Evolutionary conservation across 2,888 invertebrate species (phyloP), one percentile per base, ranked within the genome.

Genomic region (Phaonia tiefii): DNA sequence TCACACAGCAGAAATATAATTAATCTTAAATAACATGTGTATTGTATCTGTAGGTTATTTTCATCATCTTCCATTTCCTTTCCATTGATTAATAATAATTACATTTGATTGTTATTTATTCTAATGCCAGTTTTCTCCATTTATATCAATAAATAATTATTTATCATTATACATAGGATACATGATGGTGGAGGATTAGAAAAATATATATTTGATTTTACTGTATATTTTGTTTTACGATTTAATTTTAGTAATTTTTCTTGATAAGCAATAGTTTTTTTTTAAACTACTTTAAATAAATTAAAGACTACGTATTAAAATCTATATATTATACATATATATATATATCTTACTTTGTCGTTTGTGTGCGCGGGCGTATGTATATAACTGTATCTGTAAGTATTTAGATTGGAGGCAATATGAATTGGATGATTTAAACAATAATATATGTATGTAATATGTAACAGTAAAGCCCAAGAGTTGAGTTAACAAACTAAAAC

Each of bases 311-410:
- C 15, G 39, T 42, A 10, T 5, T 54, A 22, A 42, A 63, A 42
- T 63, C 63, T 63, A 63, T 13, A 42, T 63, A 60, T 15, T 60
- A 31, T 58, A 8, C 15, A 56, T 58, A 58, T 58, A 5, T 63
- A 63, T 63, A 26, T 56, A 63, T 63, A 63, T 63, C 63, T 63
- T 63, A 63, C 63, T 63, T 60, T 60, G 60, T 60, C 42, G 54
- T 63, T 39, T 51, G 20, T 42, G 63, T 39, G 63, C 63, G 63
- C 63, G 63, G 63, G 63, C 63, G 37, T 42, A 39, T 17, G 37
- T 42, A 39, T 17, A 11, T 20, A 42, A 20, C 42, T 11, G 20
- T 54, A 54, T n/a, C n/a, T 44, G 17, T 31, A 31, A 31, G 31
- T 58, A n/a, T 22, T 22, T 26, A 25, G 2, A 26, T 58, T 56